Evolutionary conservation across 2,888 invertebrate genomes (phyloP).

Genomic region (Platynereis dumerilii): DNA sequence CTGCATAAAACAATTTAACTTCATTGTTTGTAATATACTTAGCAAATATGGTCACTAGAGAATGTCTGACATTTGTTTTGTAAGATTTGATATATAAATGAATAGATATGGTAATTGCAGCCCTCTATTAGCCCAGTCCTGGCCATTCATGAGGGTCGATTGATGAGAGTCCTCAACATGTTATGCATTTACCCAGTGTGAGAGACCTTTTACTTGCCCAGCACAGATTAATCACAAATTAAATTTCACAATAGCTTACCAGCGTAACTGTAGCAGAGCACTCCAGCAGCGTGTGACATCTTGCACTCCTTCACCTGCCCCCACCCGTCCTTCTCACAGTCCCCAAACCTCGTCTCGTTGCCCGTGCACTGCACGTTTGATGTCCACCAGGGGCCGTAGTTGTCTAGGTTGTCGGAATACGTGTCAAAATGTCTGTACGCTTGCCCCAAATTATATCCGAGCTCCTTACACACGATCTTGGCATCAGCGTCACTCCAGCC

Average conservation of each 20-base stretch:
- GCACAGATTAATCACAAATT: too few relatives aligned
- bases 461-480: neutral
- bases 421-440: slow-evolving; percentile 2
- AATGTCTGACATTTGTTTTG: too few relatives aligned
- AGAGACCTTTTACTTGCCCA: too few relatives aligned
- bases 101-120: too few relatives aligned
- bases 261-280: slow-evolving; percentile 41
- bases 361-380: slow-evolving; percentile 74
- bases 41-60: too few relatives aligned
- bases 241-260: slow-evolving; percentile 39
- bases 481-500: slow-evolving; percentile 1
- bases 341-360: slow-evolving; percentile 71
- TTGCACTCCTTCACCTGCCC: slow-evolving; percentile 17
- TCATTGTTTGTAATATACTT: too few relatives aligned
- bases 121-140: too few relatives aligned
- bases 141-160: too few relatives aligned
- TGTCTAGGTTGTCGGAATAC: slow-evolving; percentile 27
- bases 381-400: slow-evolving; percentile 69
- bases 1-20: too few relatives aligned
- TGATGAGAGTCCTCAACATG: too few relatives aligned
- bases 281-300: slow-evolving; percentile 21
- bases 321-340: slow-evolving; percentile 64
- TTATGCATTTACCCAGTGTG: too few relatives aligned
- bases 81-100: too few relatives aligned
- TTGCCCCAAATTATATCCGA: neutral